These are phyloP conservation scores for Murina feae DNA, from an alignment of 2,113 vertebrate genomes.

Conservation along the genomic window DNA sequence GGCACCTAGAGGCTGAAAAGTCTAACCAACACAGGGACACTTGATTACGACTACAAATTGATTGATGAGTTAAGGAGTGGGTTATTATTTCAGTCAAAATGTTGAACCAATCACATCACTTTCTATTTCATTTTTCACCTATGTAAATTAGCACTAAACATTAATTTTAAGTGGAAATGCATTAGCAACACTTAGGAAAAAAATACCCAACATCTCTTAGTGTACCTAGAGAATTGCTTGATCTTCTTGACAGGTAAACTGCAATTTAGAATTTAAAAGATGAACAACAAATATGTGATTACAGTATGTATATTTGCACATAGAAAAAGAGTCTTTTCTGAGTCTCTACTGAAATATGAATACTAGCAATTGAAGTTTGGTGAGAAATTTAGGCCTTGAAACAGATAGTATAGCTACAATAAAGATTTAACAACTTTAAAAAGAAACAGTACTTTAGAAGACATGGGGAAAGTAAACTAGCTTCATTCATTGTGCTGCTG, in stretches of 20 bases:
- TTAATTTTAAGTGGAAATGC: neutral
- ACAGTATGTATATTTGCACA: neutral
- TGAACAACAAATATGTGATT: neutral
- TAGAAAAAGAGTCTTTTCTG: neutral
- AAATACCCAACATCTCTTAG: neutral
- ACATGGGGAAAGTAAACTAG: neutral
- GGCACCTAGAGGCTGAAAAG: neutral
- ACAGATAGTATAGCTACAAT: neutral
- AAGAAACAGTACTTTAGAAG: neutral
- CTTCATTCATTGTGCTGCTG: neutral
- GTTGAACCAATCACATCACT: neutral
- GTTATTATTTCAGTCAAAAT: neutral
- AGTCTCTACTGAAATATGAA: neutral
- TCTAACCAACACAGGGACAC: neutral
- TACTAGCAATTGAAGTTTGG: neutral
- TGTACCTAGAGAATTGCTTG: neutral
- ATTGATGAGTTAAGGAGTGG: neutral
- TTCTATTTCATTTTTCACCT: neutral
- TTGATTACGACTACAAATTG: neutral
- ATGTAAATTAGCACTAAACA: neutral
- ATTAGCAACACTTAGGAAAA: neutral
- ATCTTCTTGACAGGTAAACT: neutral
- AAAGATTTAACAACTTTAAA: conserved; percentile 20
- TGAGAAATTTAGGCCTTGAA: neutral
- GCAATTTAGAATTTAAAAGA: conserved; percentile 31